phyloP scores from a whole-genome alignment of 1,140 invertebrate species.

The Drosophila repleta region DNA sequence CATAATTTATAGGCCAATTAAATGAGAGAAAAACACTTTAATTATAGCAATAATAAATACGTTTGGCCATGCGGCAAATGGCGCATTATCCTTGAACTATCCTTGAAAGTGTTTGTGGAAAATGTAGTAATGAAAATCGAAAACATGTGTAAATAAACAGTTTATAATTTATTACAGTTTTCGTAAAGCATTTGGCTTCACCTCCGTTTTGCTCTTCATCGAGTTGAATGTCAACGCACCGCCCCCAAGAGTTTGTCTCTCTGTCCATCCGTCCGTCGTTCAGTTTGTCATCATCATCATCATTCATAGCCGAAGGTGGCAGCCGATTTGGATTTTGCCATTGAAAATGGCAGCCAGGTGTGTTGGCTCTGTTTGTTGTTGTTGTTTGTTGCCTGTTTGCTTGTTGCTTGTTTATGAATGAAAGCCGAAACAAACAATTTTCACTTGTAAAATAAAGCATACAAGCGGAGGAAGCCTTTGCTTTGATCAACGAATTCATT shows the following conservation, averaged over 20 bases:
- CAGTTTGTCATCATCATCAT: background rate
- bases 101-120: conserved; percentile 7
- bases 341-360: conserved; percentile 74
- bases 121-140: conserved; percentile 9
- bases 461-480: conserved; percentile 1
- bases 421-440: conserved; percentile 57
- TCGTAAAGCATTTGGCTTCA: conserved; percentile 44
- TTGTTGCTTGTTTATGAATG: conserved; percentile 53
- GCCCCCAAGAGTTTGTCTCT: conserved; percentile 24
- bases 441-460: conserved; percentile 51
- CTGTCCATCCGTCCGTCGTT: background rate
- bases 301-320: conserved; percentile 31
- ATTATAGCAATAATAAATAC: conserved; percentile 19
- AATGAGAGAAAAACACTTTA: conserved; percentile 18
- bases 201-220: conserved; percentile 22
- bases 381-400: conserved; percentile 9
- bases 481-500: conserved; percentile 32
- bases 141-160: conserved; percentile 44
- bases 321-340: conserved; percentile 60
- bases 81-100: conserved; percentile 71
- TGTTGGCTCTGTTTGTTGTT: conserved; percentile 24
- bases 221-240: conserved; percentile 64
- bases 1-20: conserved; percentile 27
- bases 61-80: conserved; percentile 8
- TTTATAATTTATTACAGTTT: conserved; percentile 71